phyloP scores from a whole-genome alignment of 2,888 invertebrate species.

The Eupithecia inturbata region DNA sequence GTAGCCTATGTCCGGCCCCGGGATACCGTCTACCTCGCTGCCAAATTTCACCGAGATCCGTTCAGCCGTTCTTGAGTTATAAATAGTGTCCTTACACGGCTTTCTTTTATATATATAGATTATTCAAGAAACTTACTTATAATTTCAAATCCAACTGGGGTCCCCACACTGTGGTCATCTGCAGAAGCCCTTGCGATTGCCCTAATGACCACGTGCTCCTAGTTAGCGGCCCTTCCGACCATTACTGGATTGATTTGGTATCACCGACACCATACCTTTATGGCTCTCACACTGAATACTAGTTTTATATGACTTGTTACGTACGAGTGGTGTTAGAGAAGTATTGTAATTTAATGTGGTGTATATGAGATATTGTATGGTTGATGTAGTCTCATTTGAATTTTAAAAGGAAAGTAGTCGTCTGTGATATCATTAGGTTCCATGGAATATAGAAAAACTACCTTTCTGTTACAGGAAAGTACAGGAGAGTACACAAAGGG shows the following conservation, averaged over 20 bases:
- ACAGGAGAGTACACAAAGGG: no score
- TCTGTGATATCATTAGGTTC: not conserved
- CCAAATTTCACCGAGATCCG: no score
- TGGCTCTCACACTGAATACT: conserved; percentile 72
- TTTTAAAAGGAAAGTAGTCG: not conserved
- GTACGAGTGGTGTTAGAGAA: not conserved
- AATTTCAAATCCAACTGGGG: not conserved
- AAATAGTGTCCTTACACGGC: no score
- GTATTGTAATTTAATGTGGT: conserved; percentile 17
- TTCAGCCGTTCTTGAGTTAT: no score
- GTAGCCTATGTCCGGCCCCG: no score
- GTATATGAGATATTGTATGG: not conserved
- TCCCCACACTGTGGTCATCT: conserved; percentile 9
- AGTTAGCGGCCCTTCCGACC: conserved; percentile 74
- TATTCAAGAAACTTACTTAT: not conserved
- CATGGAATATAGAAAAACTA: not conserved
- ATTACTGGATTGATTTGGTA: conserved; percentile 74
- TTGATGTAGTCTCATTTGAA: not conserved
- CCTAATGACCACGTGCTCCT: conserved; percentile 80
- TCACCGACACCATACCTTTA: conserved; percentile 66
- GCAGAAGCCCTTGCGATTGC: conserved; percentile 70
- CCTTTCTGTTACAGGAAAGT: not conserved
- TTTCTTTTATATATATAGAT: no score
- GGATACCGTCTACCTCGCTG: no score
- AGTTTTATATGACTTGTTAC: conserved; percentile 51